Base-by-base conservation (phyloP, 2,113 vertebrate species). In the Lynx canadensis region DNA sequence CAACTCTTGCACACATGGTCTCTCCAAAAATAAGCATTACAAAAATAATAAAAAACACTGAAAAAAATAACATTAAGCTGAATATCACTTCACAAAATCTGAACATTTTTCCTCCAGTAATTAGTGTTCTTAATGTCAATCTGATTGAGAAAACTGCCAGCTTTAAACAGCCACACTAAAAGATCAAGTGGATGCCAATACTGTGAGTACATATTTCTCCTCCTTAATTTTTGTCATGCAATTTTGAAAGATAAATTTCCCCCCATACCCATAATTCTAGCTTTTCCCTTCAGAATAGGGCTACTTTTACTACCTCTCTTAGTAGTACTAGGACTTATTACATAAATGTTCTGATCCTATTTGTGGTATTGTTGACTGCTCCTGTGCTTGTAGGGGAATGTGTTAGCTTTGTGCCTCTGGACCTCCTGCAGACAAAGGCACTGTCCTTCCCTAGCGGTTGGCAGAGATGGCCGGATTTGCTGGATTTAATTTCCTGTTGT, bases 21-120 rank as follows among this genome's bases (percentile, higher is more conserved):
- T 60, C 55, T 57, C 57, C 21, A 23, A 60, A 23, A 60, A 60
- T 60, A 60, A 60, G 23, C 57, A 60, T 27, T 11, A 63, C 66
- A 82, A 25, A 90, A 66, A 63, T 60, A 60, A 60, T 60, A 60
- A 57, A 57, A 45, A 45, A 45, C 8, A 45, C 45, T 45, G 45
- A 45, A 36, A 71, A 71, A 74, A 74, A 13, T 74, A 41, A 57
- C 19, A 29, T 78, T 45, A 48, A 27, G 16, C 31, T 83, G 76
- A 74, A n/a, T 80, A 88, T 88, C 69, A 91, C 69, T 76, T 93
- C 18, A 14, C 9, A 80, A 96, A 93, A 89, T 88, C 31, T 74
- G 50, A 80, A 50, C 9, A 33, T 41, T 65, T 84, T 90, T 80
- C 91, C 52, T 79, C 41, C 21, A 55, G 12, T 52, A 80, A 79